These are phyloP conservation scores for Limnodromus scolopaceus DNA, from an alignment of 2,797 vertebrate species.

Conservation along the genomic window DNA sequence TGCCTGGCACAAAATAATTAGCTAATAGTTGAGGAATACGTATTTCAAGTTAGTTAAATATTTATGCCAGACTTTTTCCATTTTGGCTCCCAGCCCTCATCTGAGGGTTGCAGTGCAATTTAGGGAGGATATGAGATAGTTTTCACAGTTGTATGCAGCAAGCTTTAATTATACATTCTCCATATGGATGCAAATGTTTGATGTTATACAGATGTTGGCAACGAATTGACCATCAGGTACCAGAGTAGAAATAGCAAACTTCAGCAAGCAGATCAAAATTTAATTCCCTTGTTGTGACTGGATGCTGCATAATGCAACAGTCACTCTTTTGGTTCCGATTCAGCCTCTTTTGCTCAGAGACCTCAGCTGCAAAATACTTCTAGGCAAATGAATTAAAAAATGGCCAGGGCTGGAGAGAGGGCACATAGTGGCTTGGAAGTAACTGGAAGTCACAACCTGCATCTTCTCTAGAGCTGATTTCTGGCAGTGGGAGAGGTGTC, in stretches of 20 bases:
- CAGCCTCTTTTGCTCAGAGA: background rate
- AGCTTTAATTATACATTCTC: conserved; percentile 65
- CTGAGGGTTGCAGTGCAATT: conserved; percentile 53
- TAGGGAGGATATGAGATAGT: conserved; percentile 59
- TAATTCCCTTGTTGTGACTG: conserved; percentile 33
- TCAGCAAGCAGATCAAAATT: conserved; percentile 41
- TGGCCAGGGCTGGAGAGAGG: background rate
- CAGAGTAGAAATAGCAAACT: conserved; percentile 27
- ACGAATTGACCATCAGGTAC: conserved; percentile 38
- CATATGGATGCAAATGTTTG: conserved; percentile 46
- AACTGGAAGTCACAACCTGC: background rate
- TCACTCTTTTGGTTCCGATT: background rate
- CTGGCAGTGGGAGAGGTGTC: background rate
- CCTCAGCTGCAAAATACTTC: background rate
- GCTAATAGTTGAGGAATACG: conserved; percentile 60
- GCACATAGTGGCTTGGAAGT: background rate
- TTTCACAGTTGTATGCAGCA: conserved; percentile 53
- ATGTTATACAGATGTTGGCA: conserved; percentile 61
- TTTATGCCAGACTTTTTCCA: conserved; percentile 57
- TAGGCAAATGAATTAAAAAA: background rate
- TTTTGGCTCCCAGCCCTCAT: conserved; percentile 60
- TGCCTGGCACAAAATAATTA: conserved; percentile 63
- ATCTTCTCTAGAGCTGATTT: background rate
- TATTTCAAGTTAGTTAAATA: conserved; percentile 66
- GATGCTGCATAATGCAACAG: conserved; percentile 22